These are phyloP conservation scores for Aphis craccivora DNA, from an alignment of 1,140 invertebrate species.

Conservation along the genomic window DNA sequence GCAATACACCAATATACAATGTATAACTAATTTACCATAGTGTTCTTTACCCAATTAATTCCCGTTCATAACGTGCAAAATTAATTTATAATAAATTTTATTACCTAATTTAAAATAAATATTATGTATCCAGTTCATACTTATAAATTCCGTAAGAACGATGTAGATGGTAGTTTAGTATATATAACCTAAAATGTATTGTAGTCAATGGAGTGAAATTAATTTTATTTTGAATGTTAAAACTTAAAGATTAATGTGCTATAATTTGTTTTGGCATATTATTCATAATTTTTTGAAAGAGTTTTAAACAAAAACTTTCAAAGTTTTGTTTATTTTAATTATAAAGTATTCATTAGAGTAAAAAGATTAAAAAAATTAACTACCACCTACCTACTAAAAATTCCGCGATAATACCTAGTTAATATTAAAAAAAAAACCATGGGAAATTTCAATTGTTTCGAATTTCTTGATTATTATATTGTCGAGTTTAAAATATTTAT, in stretches of 20 bases:
- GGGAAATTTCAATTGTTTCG: background rate
- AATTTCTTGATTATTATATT: too few relatives aligned
- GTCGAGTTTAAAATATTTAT: background rate
- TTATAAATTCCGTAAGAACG: background rate
- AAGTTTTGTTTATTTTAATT: background rate
- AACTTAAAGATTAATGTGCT: background rate
- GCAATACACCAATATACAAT: background rate
- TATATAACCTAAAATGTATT: background rate
- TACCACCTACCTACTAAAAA: background rate
- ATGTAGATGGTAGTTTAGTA: background rate
- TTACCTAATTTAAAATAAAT: background rate
- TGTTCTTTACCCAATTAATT: background rate
- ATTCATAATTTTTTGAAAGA: background rate
- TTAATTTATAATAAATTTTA: background rate
- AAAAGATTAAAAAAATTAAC: background rate
- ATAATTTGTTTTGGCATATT: background rate
- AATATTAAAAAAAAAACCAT: background rate
- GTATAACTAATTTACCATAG: background rate
- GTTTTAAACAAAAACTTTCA: background rate
- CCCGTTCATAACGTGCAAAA: background rate
- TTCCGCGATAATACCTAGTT: background rate
- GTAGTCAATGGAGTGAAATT: background rate
- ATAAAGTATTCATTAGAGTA: background rate
- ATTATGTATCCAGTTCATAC: background rate
- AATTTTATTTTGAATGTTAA: background rate